These are phyloP conservation scores for Paramormyrops hopkinsi DNA, from an alignment of 2,797 vertebrate genomes.

Conservation along the genomic window DNA sequence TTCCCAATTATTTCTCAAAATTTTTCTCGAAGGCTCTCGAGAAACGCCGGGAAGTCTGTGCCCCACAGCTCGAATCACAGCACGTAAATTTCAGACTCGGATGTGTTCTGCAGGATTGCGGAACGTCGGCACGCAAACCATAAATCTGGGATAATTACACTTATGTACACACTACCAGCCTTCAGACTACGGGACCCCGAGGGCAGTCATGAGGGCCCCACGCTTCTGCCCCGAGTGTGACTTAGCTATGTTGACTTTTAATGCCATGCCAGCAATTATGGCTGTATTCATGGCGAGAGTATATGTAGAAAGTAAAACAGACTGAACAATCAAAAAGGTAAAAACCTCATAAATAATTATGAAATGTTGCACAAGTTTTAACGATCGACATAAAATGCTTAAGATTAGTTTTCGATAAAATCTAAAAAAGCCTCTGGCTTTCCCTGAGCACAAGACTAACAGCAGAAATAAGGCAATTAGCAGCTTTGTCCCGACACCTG, in stretches of 20 bases:
- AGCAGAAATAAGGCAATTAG: slow-evolving; percentile 12
- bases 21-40: background rate
- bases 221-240: background rate
- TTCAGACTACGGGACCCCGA: background rate
- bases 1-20: background rate
- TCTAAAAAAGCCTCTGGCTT: background rate
- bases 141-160: background rate
- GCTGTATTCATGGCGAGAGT: background rate
- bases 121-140: background rate
- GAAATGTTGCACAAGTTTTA: background rate
- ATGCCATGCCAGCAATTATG: background rate
- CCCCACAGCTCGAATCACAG: background rate
- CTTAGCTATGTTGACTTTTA: background rate
- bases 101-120: background rate
- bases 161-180: background rate
- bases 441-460: background rate
- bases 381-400: background rate
- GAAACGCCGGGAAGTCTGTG: background rate
- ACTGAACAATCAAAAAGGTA: background rate
- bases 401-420: background rate
- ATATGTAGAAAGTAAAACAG: background rate
- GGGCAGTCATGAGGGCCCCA: background rate
- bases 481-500: slow-evolving; percentile 2
- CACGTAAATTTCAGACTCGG: background rate
- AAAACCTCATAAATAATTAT: background rate